phyloP scores from a whole-genome alignment of 2,113 vertebrate species.

The Ptilonorhynchus violaceus region DNA sequence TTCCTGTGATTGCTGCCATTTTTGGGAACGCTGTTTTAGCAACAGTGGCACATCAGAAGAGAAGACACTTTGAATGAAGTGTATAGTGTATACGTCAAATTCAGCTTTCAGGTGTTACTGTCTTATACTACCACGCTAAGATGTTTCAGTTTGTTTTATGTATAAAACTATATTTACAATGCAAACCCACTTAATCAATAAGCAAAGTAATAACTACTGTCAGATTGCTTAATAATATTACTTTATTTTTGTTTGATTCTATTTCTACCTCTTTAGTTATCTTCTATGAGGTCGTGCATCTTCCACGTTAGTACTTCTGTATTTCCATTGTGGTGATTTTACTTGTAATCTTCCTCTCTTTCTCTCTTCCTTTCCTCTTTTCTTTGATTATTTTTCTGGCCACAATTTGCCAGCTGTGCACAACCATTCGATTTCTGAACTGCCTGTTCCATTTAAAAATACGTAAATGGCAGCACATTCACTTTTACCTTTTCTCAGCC shows the following conservation, averaged over 20 bases:
- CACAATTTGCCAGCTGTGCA: not conserved
- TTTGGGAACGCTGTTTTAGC: not conserved
- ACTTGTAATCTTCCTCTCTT: not conserved
- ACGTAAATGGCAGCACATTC: not conserved
- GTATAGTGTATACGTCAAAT: not conserved
- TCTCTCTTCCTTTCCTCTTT: not conserved
- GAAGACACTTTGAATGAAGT: not conserved
- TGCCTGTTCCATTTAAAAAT: conserved; percentile 17
- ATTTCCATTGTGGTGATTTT: not conserved
- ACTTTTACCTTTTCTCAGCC: not conserved
- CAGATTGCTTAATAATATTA: not conserved
- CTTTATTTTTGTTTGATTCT: not conserved
- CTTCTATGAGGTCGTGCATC: not conserved
- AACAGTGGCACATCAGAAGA: not conserved
- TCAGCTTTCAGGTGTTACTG: not conserved
- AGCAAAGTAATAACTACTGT: not conserved
- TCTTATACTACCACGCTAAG: not conserved
- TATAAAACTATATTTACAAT: not conserved
- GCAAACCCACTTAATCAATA: not conserved
- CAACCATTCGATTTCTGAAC: not conserved
- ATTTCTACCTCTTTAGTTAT: not conserved
- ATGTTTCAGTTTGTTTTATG: not conserved
- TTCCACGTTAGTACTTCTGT: not conserved
- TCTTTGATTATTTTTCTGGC: not conserved
- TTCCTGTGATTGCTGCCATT: not conserved